phyloP scores from a whole-genome alignment of 2,888 invertebrate species.

The Andrena praecox region DNA sequence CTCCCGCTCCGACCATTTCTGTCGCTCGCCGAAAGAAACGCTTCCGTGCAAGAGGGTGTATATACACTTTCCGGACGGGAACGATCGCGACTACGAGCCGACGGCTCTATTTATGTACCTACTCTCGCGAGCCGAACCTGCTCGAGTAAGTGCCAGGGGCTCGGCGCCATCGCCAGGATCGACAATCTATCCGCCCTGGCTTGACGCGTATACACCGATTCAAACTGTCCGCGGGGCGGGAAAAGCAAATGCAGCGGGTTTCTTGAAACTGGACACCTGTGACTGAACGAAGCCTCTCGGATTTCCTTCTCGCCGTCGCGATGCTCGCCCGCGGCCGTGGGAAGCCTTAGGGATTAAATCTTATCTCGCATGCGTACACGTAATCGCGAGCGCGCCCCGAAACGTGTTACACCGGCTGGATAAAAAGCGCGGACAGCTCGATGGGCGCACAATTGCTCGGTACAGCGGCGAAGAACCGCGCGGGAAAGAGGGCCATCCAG shows the following conservation, averaged over 20 bases:
- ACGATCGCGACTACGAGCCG: conserved; percentile 12
- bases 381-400: too few relatives aligned
- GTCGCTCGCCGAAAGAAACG: too few relatives aligned
- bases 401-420: too few relatives aligned
- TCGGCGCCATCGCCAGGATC: not conserved
- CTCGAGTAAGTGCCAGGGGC: conserved; percentile 5
- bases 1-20: too few relatives aligned
- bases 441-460: too few relatives aligned
- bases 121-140: conserved; percentile 3
- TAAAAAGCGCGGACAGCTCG: too few relatives aligned
- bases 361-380: too few relatives aligned
- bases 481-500: too few relatives aligned
- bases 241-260: conserved; percentile 10
- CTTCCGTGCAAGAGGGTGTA: too few relatives aligned
- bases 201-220: not conserved
- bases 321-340: too few relatives aligned
- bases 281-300: not conserved
- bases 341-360: too few relatives aligned
- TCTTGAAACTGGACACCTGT: not conserved
- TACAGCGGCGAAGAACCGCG: too few relatives aligned
- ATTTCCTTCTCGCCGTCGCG: not conserved
- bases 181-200: not conserved
- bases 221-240: conserved; percentile 1
- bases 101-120: conserved; percentile 38
- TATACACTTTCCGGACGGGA: not conserved